Conservation (phyloP, 2,113 vertebrate genomes). For the Manacus vitellinus region DNA sequence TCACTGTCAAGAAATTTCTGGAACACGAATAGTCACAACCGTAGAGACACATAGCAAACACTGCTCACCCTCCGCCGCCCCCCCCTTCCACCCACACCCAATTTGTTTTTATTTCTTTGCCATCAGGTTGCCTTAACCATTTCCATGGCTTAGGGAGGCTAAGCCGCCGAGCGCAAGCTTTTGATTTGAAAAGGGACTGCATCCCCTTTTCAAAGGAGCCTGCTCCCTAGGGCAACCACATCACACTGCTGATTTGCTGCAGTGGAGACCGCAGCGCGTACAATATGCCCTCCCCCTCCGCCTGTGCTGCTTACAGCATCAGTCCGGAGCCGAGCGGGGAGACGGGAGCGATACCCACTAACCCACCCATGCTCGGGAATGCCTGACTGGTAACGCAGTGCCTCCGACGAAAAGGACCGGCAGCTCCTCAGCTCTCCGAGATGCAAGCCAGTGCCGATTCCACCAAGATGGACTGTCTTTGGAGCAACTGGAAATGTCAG, state of each 20-base stretch:
- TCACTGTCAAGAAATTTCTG: constrained; percentile 71
- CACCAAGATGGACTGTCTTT: constrained; percentile 94
- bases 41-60: neutral
- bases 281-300: constrained; percentile 75
- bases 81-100: neutral
- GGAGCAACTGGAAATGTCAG: constrained; percentile 98
- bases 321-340: constrained; percentile 71
- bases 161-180: constrained; percentile 18
- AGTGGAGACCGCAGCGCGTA: constrained; percentile 86
- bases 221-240: constrained; percentile 69
- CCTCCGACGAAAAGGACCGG: constrained; percentile 60
- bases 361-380: constrained; percentile 79
- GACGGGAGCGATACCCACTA: constrained; percentile 48
- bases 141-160: constrained; percentile 3
- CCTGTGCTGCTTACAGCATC: constrained; percentile 75
- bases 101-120: constrained; percentile 1
- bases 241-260: constrained; percentile 87
- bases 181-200: constrained; percentile 69
- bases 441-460: constrained; percentile 94
- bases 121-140: constrained; percentile 41
- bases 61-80: neutral
- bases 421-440: constrained; percentile 67
- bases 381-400: constrained; percentile 78
- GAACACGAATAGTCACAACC: constrained; percentile 22
- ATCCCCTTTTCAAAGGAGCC: constrained; percentile 70